Percentiles rank a stretch among this genome's conserved stretches.
Evolutionary conservation across 2,888 invertebrate species (phyloP).

Genomic region (Ariolimax columbianus): DNA sequence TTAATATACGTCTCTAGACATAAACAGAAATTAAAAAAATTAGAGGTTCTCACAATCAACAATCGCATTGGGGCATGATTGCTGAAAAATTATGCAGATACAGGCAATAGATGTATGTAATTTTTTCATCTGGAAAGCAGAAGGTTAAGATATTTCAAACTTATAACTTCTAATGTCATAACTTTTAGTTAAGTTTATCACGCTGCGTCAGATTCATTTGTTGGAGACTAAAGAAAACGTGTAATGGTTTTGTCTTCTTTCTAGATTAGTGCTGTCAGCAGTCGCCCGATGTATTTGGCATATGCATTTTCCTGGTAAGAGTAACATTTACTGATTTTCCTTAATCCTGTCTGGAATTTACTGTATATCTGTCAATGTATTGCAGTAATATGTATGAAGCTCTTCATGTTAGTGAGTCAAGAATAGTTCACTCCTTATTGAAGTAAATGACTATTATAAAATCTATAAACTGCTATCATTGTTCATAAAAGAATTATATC

Average conservation of each 20-base stretch:
- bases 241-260: neutral
- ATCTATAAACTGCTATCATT: no score
- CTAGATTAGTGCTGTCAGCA: conserved; percentile 24
- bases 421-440: neutral
- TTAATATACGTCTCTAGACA: no score
- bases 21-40: no score
- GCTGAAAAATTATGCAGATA: no score
- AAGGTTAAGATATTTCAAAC: no score
- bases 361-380: neutral
- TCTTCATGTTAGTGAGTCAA: neutral
- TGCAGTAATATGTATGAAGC: neutral
- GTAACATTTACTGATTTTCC: neutral
- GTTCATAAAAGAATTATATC: no score
- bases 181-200: no score
- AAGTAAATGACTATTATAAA: neutral
- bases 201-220: neutral
- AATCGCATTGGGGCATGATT: no score
- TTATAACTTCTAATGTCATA: no score
- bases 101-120: no score
- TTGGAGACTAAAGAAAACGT: neutral
- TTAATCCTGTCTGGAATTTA: neutral
- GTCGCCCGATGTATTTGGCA: conserved; percentile 28
- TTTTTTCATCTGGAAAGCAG: no score
- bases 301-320: conserved; percentile 53
- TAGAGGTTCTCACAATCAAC: no score